Evolutionary conservation across 2,797 vertebrate genomes (phyloP).

Genomic region (Corythornis leucogaster): DNA sequence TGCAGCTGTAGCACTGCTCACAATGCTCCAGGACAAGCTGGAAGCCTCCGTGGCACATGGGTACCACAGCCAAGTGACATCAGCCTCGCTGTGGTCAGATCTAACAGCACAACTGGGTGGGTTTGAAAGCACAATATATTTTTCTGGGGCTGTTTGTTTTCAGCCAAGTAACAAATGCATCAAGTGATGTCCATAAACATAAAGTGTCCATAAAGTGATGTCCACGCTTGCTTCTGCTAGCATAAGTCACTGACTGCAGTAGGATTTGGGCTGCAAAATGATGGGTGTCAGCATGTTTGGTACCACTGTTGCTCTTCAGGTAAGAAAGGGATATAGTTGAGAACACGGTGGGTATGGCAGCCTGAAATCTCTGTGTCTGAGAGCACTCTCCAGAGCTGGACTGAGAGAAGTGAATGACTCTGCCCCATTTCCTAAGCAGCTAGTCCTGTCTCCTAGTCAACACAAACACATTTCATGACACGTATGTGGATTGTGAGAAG

Average conservation of each 20-base stretch:
- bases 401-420: background rate
- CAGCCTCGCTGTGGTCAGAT: background rate
- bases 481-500: slow-evolving; percentile 27
- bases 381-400: background rate
- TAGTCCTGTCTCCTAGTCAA: slow-evolving; percentile 27
- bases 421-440: slow-evolving; percentile 29
- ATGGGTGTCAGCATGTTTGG: background rate
- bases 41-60: background rate
- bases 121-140: background rate
- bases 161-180: background rate
- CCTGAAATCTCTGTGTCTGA: background rate
- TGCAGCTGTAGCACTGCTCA: background rate
- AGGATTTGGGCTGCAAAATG: background rate
- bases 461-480: slow-evolving; percentile 45
- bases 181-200: background rate
- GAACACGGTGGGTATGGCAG: background rate
- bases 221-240: background rate
- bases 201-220: too few species aligned
- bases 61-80: background rate
- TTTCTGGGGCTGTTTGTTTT: background rate
- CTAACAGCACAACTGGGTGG: background rate
- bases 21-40: background rate
- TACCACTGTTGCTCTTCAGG: background rate
- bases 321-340: background rate
- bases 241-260: background rate